These are phyloP conservation scores for Anorthoa munda DNA, from an alignment of 2,888 invertebrate genomes.

Conservation along the genomic window DNA sequence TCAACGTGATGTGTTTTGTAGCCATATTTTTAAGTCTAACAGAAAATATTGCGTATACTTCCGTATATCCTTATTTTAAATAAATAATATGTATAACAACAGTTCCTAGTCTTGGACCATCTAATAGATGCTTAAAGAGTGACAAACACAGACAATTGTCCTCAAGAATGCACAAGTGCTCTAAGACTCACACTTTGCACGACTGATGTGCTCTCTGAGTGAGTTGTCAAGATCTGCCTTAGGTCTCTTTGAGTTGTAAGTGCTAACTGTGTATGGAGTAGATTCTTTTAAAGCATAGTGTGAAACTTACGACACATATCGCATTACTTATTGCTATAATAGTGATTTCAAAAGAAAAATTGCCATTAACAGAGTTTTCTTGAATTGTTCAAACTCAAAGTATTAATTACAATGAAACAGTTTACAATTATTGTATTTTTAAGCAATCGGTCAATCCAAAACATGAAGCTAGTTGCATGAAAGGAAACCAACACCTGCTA, in stretches of 20 bases:
- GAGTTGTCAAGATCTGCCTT: constrained; percentile 30
- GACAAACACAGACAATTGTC: constrained; percentile 34
- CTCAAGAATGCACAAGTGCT: constrained; percentile 11
- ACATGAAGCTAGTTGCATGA: no score
- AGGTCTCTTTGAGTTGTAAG: not conserved
- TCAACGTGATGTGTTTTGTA: no score
- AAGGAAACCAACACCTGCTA: no score
- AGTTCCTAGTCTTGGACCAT: not conserved
- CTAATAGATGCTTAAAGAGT: constrained; percentile 28
- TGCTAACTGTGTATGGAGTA: not conserved
- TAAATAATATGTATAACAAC: not conserved
- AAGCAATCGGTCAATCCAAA: no score
- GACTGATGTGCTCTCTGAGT: constrained; percentile 32
- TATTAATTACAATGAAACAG: no score
- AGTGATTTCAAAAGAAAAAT: not conserved
- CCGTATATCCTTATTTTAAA: no score
- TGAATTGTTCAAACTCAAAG: no score
- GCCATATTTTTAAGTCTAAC: no score
- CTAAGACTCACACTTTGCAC: not conserved
- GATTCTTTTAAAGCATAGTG: not conserved
- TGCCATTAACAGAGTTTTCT: no score
- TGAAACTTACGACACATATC: not conserved
- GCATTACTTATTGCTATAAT: not conserved
- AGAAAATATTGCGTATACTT: no score
- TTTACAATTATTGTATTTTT: no score